Conservation (phyloP, 2,797 vertebrate species). For the Eremophila alpestris region DNA sequence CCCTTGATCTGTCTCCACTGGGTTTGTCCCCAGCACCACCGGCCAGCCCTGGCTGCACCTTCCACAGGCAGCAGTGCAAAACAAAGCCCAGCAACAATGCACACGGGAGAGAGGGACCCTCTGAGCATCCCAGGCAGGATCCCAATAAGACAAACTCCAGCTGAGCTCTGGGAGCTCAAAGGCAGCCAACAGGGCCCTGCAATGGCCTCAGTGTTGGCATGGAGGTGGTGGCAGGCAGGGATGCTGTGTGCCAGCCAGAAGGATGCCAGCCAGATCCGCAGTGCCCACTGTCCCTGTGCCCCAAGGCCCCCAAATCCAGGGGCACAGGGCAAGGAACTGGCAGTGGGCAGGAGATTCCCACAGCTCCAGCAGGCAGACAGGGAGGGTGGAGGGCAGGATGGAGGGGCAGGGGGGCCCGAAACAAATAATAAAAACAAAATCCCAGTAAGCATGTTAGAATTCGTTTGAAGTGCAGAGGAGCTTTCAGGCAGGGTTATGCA, state of each 20-base stretch:
- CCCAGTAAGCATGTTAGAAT: slow-evolving; percentile 75
- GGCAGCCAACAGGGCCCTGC: neutral
- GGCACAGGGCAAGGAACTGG: slow-evolving; percentile 25
- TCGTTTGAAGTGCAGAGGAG: slow-evolving; percentile 75
- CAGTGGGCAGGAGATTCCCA: slow-evolving; percentile 57
- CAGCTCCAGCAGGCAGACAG: slow-evolving; percentile 51
- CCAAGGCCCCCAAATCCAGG: neutral
- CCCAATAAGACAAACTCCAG: neutral
- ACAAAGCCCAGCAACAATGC: neutral
- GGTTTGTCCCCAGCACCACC: neutral
- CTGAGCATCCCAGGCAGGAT: neutral
- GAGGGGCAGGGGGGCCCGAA: neutral
- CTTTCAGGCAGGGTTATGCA: slow-evolving; percentile 71
- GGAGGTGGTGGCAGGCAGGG: neutral
- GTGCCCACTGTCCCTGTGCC: neutral
- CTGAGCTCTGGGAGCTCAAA: neutral
- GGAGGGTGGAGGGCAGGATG: neutral
- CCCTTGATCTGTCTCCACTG: accelerated
- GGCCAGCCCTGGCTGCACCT: neutral
- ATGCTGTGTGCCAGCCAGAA: neutral
- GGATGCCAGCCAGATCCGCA: neutral
- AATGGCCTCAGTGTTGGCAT: accelerated
- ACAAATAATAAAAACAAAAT: slow-evolving; percentile 71
- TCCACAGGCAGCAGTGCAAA: neutral
- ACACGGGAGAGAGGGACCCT: neutral